Base-by-base conservation (phyloP, 1,140 invertebrate genomes). In the Neodiprion pinetum region DNA sequence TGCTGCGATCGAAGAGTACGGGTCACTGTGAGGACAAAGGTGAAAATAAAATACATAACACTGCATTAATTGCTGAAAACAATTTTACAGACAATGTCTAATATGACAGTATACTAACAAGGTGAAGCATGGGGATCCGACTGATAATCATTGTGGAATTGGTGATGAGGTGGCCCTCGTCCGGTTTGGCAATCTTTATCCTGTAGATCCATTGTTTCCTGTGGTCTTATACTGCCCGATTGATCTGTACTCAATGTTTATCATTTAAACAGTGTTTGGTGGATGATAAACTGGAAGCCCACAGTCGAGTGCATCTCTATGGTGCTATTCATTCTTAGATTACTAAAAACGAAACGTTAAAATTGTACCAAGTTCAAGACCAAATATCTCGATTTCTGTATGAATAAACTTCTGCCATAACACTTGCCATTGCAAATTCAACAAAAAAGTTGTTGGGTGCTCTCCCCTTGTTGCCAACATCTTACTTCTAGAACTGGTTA, bases 141-240 rank as follows among this genome's bases (percentile, higher is more conserved):
- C 74, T 87, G 86, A 28, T 82, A 86, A 68, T 86, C 85, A 80
- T 86, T 85, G 76, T 84, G 85, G 73, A 83, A 82, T 14, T 82
- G 82, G 73, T 85, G 84, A 53, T 84, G 75, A 12, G 82, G 81
- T 76, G 85, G 86, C 67, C 76, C 81, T 82, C 82, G 82, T 80
- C 81, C 82, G 14, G 81, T 75, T 70, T 78, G 66, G 70, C 83
- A 84, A 68, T 86, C 85, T 61, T 61, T 61, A 69, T 87, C 85
- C 76, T 87, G 84, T n/a, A 82, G 81, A 65, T 86, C 84, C 87
- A 88, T 88, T 74, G 77, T 79, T 67, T 77, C 49, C 28, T 11
- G 70, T 14, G n/a, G 48, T 12, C 67, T 14, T 17, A 11, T n/a
- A 73, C 67, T 75, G 14, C 65, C n/a, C 10, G 66, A 65, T n/a